Evolutionary conservation across 2,797 vertebrate genomes (phyloP).

Genomic region (Malurus leucopterus): DNA sequence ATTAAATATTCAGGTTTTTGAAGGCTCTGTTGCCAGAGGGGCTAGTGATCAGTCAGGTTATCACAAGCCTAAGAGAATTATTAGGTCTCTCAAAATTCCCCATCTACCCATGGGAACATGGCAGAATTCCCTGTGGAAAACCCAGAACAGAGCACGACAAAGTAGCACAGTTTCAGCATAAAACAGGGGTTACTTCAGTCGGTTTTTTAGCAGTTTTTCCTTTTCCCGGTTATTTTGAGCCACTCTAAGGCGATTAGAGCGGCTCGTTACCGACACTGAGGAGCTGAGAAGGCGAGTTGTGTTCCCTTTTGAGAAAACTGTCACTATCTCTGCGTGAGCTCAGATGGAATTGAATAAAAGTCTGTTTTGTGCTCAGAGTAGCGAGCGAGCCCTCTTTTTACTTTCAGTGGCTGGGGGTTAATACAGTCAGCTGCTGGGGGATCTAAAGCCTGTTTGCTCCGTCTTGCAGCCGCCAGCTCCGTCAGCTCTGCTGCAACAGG

Average conservation of each 20-base stretch:
- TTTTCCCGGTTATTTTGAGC: slow-evolving; percentile 41
- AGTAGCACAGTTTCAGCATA: not conserved
- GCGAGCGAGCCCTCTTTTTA: not conserved
- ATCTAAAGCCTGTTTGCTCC: slow-evolving; percentile 3
- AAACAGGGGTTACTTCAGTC: not conserved
- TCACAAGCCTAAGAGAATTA: not conserved
- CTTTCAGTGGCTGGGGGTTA: slow-evolving; percentile 24
- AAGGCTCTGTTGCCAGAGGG: not conserved
- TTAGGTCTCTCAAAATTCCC: not conserved
- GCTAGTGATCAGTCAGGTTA: not conserved
- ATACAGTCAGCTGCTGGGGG: slow-evolving; percentile 10
- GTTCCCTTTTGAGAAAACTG: slow-evolving; percentile 50
- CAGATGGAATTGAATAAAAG: slow-evolving; percentile 47
- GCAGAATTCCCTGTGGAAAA: not conserved
- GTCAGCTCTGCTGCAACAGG: not conserved
- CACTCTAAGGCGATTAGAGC: slow-evolving; percentile 55
- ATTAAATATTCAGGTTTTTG: not conserved
- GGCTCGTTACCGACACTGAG: not conserved
- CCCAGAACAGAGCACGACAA: rapidly evolving
- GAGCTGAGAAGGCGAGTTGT: slow-evolving; percentile 42
- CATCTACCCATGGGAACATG: rapidly evolving
- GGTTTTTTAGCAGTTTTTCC: not conserved
- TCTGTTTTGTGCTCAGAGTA: slow-evolving; percentile 24
- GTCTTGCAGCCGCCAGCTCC: not conserved
- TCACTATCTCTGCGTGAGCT: slow-evolving; percentile 49